Conservation (phyloP, 2,888 invertebrate species). For the Campopleginae sp. region DNA sequence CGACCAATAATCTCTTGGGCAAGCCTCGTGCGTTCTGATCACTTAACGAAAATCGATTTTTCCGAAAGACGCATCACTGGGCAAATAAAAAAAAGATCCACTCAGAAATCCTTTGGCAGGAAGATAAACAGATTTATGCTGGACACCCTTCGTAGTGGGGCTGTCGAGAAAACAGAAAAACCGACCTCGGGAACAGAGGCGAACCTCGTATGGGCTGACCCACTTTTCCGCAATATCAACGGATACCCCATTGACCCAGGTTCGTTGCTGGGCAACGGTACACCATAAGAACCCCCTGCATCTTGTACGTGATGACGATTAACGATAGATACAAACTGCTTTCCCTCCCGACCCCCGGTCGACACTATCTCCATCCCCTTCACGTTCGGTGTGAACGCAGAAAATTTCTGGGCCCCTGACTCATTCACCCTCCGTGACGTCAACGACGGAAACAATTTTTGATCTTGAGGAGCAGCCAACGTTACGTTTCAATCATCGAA, state of each 20-base stretch:
- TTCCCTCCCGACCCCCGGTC: not conserved
- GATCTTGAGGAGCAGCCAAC: not conserved
- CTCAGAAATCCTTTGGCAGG: conserved; percentile 2
- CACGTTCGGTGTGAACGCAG: conserved; percentile 9
- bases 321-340: conserved; percentile 32
- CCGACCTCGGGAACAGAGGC: conserved; percentile 37
- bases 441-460: conserved; percentile 17
- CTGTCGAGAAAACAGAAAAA: conserved; percentile 65
- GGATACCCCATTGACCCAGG: conserved; percentile 79
- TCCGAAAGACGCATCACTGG: not conserved
- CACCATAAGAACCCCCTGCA: conserved; percentile 72
- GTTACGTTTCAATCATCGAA: not conserved
- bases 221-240: conserved; percentile 75
- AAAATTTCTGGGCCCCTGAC: conserved; percentile 39
- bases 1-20: conserved; percentile 69
- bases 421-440: conserved; percentile 60
- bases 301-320: conserved; percentile 57
- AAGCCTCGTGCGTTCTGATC: not conserved
- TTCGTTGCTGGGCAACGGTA: conserved; percentile 77
- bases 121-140: conserved; percentile 24
- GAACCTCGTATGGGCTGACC: conserved; percentile 75
- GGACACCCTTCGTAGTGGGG: not conserved
- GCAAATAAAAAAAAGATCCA: not conserved
- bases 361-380: not conserved
- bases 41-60: not conserved